phyloP scores from a whole-genome alignment of 2,888 invertebrate genomes.

The Megalurothrips usitatus region DNA sequence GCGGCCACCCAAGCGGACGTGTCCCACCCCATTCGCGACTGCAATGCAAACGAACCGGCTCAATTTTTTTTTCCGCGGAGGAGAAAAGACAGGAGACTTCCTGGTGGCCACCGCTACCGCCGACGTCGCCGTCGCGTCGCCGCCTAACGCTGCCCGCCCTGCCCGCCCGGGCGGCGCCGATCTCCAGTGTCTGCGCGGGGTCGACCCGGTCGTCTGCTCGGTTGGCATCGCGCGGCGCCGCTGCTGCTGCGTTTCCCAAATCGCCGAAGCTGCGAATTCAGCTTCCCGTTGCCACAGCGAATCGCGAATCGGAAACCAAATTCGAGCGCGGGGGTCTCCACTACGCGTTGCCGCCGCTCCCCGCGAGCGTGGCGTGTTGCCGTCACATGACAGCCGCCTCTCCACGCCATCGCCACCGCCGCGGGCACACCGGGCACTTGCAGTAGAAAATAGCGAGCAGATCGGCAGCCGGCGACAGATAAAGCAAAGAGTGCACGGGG shows the following conservation, averaged over 20 bases:
- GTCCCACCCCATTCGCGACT: no score
- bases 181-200: no score
- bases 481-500: background rate
- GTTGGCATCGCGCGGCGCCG: background rate
- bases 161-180: no score
- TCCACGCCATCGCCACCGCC: background rate
- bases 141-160: no score
- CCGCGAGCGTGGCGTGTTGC: background rate
- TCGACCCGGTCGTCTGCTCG: no score
- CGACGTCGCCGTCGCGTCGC: no score
- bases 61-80: no score
- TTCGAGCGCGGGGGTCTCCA: no score
- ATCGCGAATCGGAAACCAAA: background rate
- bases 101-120: no score
- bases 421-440: background rate
- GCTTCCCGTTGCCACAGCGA: background rate
- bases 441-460: background rate
- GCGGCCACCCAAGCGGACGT: no score
- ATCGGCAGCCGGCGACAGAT: background rate
- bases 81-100: no score
- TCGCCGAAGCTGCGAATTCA: slow-evolving; percentile 1
- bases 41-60: no score
- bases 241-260: background rate
- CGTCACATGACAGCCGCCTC: background rate
- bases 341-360: background rate